Evolutionary conservation across 2,888 invertebrate species (phyloP).

Genomic region (Tineola bisselliella): DNA sequence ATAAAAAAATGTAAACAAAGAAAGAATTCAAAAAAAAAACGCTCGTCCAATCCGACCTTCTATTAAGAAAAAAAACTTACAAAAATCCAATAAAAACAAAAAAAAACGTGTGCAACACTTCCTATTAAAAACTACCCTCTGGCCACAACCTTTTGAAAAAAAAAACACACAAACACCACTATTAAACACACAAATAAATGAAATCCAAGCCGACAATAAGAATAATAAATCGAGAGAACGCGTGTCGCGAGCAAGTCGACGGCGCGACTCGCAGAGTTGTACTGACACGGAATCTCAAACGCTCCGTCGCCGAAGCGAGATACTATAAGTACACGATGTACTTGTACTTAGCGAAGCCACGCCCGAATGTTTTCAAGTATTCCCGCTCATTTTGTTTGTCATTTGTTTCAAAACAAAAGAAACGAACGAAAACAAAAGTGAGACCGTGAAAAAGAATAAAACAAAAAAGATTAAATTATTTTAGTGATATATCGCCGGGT

Average conservation of each 20-base stretch:
- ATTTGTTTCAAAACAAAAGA: too few relatives aligned
- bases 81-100: neutral
- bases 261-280: neutral
- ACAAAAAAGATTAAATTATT: too few relatives aligned
- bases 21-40: neutral
- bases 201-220: neutral
- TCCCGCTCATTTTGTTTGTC: too few relatives aligned
- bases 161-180: neutral
- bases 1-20: constrained; percentile 2
- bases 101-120: neutral
- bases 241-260: neutral
- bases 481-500: too few relatives aligned
- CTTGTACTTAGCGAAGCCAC: neutral
- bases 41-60: neutral
- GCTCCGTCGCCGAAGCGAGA: neutral
- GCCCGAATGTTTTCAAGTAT: constrained; percentile 1
- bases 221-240: neutral
- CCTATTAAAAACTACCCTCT: neutral
- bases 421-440: too few relatives aligned
- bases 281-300: neutral
- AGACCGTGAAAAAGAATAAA: too few relatives aligned
- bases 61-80: neutral
- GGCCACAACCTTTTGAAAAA: neutral
- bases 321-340: neutral
- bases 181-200: too few relatives aligned